Percentiles rank a stretch among this genome's conserved stretches.
Evolutionary conservation across 2,797 vertebrate genomes (phyloP).

Genomic region (Taeniopygia guttata): DNA sequence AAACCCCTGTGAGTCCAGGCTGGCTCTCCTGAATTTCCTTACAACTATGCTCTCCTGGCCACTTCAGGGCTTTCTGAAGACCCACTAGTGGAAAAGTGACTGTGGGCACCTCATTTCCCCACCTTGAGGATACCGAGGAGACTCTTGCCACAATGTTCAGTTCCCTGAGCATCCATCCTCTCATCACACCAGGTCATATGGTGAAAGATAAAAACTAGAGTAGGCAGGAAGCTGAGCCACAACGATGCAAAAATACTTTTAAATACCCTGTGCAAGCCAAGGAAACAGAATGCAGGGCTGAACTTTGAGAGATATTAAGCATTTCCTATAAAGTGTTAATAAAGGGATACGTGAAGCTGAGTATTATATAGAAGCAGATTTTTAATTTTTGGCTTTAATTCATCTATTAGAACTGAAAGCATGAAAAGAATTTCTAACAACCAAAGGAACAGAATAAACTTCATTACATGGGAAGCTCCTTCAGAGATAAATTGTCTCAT

Average conservation of each 20-base stretch:
- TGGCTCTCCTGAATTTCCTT: not conserved
- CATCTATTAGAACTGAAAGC: not conserved
- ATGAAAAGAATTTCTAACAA: not conserved
- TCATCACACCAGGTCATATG: not conserved
- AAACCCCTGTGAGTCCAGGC: not conserved
- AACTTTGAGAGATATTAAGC: not conserved
- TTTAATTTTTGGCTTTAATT: constrained; percentile 1
- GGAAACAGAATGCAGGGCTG: not conserved
- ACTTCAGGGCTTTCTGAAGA: not conserved
- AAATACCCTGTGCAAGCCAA: not conserved
- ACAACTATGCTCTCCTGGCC: not conserved
- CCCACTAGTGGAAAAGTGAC: not conserved
- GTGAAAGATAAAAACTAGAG: not conserved
- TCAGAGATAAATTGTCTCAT: not conserved
- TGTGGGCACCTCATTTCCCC: not conserved
- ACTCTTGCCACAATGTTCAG: not conserved
- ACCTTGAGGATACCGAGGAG: not conserved
- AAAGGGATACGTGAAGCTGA: not conserved
- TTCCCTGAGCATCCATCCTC: not conserved
- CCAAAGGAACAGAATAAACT: not conserved
- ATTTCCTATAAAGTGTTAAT: not conserved
- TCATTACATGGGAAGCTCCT: not conserved
- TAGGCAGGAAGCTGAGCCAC: not conserved
- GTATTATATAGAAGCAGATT: not conserved
- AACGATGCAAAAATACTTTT: not conserved